These are phyloP conservation scores for Numenius phaeopus DNA, from an alignment of 2,797 vertebrate species.

Conservation along the genomic window DNA sequence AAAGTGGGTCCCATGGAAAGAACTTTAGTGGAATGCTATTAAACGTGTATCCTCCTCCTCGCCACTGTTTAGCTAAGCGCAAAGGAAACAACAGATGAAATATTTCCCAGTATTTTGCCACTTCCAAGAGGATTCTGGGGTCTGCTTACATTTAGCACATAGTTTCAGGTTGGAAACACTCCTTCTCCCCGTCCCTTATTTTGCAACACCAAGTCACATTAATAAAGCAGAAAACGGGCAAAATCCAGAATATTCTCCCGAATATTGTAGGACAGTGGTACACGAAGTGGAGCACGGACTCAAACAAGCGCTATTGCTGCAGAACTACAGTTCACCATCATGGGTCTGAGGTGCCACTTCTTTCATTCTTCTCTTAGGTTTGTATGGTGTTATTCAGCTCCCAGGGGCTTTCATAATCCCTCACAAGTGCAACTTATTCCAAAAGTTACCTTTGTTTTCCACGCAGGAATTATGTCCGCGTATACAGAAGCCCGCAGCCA, in stretches of 20 bases:
- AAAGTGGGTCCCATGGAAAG: background rate
- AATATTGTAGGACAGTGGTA: background rate
- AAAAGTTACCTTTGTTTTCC: background rate
- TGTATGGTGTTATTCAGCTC: background rate
- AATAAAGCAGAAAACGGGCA: background rate
- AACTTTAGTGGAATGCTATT: background rate
- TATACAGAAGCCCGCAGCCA: background rate
- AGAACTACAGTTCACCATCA: background rate
- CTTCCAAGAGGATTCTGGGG: background rate
- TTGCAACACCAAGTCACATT: background rate
- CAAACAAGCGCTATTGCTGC: background rate
- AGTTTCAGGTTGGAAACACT: background rate
- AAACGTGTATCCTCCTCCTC: background rate
- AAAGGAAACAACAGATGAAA: background rate
- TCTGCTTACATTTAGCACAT: background rate
- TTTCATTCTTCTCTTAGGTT: background rate
- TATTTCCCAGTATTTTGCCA: background rate
- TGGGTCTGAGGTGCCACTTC: background rate
- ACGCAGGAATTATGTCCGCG: rapidly evolving
- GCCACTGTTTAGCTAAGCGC: background rate
- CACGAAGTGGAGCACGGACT: background rate
- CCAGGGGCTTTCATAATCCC: background rate
- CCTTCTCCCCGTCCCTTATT: background rate
- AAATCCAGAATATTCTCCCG: background rate
- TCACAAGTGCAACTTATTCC: background rate